Conservation (phyloP, 1,140 invertebrate species). For the Cecropterus lyciades region DNA sequence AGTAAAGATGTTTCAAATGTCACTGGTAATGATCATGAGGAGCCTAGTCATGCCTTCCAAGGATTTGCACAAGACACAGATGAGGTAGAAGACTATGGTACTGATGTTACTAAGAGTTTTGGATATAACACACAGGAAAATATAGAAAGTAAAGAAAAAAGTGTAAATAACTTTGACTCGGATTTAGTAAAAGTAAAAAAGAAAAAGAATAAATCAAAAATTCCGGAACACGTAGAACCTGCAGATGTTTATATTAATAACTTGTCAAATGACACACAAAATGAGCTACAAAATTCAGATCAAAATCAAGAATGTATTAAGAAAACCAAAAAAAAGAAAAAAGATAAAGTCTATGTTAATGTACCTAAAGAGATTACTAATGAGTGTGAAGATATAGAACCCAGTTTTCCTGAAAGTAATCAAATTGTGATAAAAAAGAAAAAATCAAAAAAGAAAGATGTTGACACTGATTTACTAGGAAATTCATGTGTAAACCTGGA, state of each 20-base stretch:
- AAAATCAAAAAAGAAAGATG: constrained; percentile 12
- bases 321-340: constrained; percentile 50
- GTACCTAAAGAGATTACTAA: background rate
- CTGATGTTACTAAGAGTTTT: constrained; percentile 13
- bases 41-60: constrained; percentile 49
- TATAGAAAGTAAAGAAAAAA: constrained; percentile 2
- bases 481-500: background rate
- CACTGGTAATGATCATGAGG: constrained; percentile 38
- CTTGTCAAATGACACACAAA: background rate
- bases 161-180: background rate
- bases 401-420: too few relatives aligned
- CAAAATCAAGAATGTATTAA: constrained; percentile 20
- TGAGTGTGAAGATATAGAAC: background rate
- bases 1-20: constrained; percentile 36
- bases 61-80: constrained; percentile 60
- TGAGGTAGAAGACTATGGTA: constrained; percentile 10
- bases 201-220: constrained; percentile 18
- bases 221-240: background rate
- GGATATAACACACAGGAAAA: constrained; percentile 10
- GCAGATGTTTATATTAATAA: background rate
- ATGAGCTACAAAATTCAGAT: background rate
- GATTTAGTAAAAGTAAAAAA: constrained; percentile 17
- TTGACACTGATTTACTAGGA: too few relatives aligned
- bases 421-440: constrained; percentile 10
- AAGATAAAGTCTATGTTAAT: constrained; percentile 30